Evolutionary conservation across 2,888 invertebrate genomes (phyloP), one percentile per base, ranked within the genome.

Genomic region (Xestia ashworthii): DNA sequence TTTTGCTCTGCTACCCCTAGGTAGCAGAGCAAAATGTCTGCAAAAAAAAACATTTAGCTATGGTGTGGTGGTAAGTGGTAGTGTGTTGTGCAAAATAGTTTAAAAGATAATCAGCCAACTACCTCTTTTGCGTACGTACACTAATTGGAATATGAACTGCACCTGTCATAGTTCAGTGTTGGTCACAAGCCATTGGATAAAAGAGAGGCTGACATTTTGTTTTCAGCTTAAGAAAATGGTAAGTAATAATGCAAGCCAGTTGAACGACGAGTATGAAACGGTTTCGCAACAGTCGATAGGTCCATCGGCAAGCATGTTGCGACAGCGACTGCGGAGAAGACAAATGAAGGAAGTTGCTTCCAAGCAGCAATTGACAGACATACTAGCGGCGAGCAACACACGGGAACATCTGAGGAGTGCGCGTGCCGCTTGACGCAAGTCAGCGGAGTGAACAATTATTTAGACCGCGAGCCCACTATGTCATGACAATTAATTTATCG

Each of bases 111-210:
- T 77, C 32, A 53, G 38, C 12, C 25, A 53, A 53, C 25, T 25
- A 46, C 16, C 4, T 25, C 5, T 48, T 64, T 69, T 38, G 16
- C 19, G 1, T 55, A 55, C 5, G 5, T 55, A 25, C 32, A 48
- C n/a, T 81, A 55, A 73, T 72, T 67, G 48, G 32, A 79, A 79
- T 62, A 72, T 67, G 9, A 46, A 67, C 22, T 16, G 0, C 58
- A 50, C 14, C 38, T 22, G 16, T 14, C 16, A 1, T 19, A 12
- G 65, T 58, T 71, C 32, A 46, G 55, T 46, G 4, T 16, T 9
- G 38, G 55, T 78, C 58, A 53, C 14, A 25, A 19, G 55, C 46
- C 64, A 6, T 19, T 53, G 32, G 46, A 4, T 32, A 38, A 46
- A 68, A 66, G 1, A 16, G 3, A 38, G 11, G 4, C 55, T 38